Base-by-base conservation (phyloP, 2,797 vertebrate genomes). In the Centroberyx gerrardi region DNA sequence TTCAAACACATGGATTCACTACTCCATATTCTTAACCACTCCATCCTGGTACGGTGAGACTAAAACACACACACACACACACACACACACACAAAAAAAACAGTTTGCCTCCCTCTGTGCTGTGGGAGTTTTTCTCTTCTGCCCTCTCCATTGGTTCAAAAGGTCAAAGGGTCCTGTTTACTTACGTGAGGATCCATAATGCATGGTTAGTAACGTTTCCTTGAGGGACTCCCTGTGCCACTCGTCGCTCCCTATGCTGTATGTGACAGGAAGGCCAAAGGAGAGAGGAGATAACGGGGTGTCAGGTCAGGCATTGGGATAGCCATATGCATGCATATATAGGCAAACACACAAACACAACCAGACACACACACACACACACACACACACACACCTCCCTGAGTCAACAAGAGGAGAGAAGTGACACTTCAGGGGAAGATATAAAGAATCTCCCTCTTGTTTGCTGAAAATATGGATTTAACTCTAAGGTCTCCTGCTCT, bases 101-200 rank as follows among this genome's bases (percentile, higher is more conserved):
- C 75, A 53, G 28, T 69, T 67, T 28, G 7, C 61, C 56, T 73
- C 1, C 13, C 31, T 51, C 62, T 69, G 49, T 56, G 17, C 75
- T 74, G 28, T 72, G 77, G 48, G 73, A 82, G 42, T 81, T 87
- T 83, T 83, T 68, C 54, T 82, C 72, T 62, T 33, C 80, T 78
- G 68, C 63, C 68, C 67, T 67, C 70, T 74, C 75, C 40, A 55
- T 66, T 58, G 75, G 82, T 81, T 81, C 46, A 52, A 84, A 71
- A 87, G 92, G 92, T 94, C 90, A 92, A 3, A 27, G 65, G 87
- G 84, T 92, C 80, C 72, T 88, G 80, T 92, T 94, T 93, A 92
- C 90, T 64, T 87, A 85, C 83, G 88, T 89, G 88, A 67, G 63
- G 68, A 90, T 89, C 81, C 91, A 93, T 91, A 93, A 91, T 92